Base-by-base conservation (phyloP, 1,140 invertebrate genomes). In the Reticulitermes speratus region DNA sequence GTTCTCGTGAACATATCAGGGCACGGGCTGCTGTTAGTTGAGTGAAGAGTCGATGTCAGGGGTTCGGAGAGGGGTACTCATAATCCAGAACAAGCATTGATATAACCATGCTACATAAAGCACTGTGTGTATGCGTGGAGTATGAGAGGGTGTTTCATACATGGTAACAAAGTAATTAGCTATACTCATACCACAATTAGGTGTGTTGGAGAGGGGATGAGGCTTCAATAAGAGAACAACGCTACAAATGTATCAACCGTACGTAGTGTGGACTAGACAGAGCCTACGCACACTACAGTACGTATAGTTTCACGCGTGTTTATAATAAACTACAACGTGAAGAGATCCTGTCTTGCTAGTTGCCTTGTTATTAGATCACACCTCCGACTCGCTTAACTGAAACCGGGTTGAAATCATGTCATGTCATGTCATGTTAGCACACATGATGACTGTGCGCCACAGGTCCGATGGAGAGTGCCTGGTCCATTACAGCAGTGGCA, bases 131-230 rank as follows among this genome's bases (percentile, higher is more conserved):
- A 55, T 84, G 83, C 83, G n/a, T 19, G 48, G 83, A 45, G 83
- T 52, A 55, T n/a, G 83, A 30, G 30, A 16, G 84, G 84, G 59
- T 48, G 84, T 84, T 84, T 84, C 84, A 84, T 84, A 86, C 85
- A 86, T 86, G 84, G 85, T 86, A 86, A 86, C 85, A 86, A 86
- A 86, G 85, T 86, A 86, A 86, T 86, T 86, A 86, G 85, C 32
- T 86, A 75, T 86, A 75, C 85, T 86, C 69, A 82, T 16, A 32
- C 85, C 85, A 86, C 85, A 86, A 86, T 86, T 86, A 86, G 85
- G 52, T 86, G 75, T 52, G 48, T 84, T 84, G 83, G 83, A 16
- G n/a, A 65, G 48, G 23, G 45, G 48, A 25, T 1, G 44, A 65
- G 84, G 52, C n/a, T 0, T 38, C 55, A 55, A 84, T 84, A 84